Conservation (phyloP, 2,888 invertebrate species). For the Amiota mariae region DNA sequence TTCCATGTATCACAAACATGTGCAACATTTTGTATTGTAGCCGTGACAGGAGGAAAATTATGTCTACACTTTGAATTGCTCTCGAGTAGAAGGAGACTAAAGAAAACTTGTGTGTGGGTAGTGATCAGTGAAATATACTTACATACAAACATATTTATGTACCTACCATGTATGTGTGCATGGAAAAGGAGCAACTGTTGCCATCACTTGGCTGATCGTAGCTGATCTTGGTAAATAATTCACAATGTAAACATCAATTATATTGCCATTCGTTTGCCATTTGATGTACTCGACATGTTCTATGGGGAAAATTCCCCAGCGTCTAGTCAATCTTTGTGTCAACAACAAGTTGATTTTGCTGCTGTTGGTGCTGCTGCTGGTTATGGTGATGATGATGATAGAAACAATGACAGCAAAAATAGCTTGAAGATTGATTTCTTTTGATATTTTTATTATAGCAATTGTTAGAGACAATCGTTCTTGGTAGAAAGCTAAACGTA, state of each 20-base stretch:
- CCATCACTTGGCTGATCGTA: too few relatives aligned
- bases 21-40: conserved; percentile 10
- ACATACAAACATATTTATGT: too few relatives aligned
- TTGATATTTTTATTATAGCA: conserved; percentile 23
- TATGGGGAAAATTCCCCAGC: conserved; percentile 16
- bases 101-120: neutral
- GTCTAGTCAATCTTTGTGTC: conserved; percentile 24
- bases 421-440: conserved; percentile 16
- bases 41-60: conserved; percentile 27
- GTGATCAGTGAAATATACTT: neutral
- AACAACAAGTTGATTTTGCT: neutral
- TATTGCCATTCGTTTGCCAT: neutral
- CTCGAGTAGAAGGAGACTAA: neutral
- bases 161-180: too few relatives aligned
- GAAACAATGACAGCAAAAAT: neutral
- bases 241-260: too few relatives aligned
- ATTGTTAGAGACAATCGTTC: neutral
- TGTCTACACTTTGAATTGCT: neutral
- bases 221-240: too few relatives aligned
- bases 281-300: neutral
- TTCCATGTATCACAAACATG: conserved; percentile 5
- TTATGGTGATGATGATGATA: too few relatives aligned
- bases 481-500: neutral
- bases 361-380: neutral
- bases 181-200: too few relatives aligned